Percentiles rank a stretch among this genome's conserved stretches.
These are phyloP conservation scores for Pimephales promelas DNA, from an alignment of 2,113 vertebrate genomes.

Conservation along the genomic window DNA sequence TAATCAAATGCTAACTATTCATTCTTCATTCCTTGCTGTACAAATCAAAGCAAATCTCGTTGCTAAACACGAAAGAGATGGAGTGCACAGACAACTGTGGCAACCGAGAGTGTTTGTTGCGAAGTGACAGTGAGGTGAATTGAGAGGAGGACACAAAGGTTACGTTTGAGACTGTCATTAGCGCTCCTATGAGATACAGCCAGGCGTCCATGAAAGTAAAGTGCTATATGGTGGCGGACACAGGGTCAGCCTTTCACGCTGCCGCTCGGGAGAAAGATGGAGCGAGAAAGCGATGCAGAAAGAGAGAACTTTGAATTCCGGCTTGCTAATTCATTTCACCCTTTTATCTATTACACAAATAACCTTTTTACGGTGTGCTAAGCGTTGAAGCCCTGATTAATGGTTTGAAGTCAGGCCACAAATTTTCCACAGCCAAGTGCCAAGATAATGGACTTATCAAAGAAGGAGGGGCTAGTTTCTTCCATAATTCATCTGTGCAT, in stretches of 20 bases:
- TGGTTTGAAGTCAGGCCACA: slow-evolving; percentile 36
- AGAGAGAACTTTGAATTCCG: slow-evolving; percentile 24
- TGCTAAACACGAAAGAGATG: neutral
- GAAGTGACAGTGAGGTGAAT: slow-evolving; percentile 3
- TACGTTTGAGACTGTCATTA: slow-evolving; percentile 9
- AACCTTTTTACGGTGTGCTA: slow-evolving; percentile 49
- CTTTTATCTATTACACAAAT: slow-evolving; percentile 56
- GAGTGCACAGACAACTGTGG: neutral
- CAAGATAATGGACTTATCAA: slow-evolving; percentile 45
- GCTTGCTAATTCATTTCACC: slow-evolving; percentile 52
- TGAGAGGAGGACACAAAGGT: neutral
- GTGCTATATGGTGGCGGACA: slow-evolving; percentile 27
- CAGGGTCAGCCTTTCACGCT: slow-evolving; percentile 33
- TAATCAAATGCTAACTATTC: slow-evolving; percentile 10
- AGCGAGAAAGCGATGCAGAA: neutral
- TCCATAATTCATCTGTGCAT: slow-evolving; percentile 34
- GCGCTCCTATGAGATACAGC: neutral
- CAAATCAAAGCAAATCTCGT: slow-evolving; percentile 17
- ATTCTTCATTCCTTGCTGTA: neutral
- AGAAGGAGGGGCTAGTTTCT: slow-evolving; percentile 25
- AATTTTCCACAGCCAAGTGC: slow-evolving; percentile 46
- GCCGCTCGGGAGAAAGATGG: neutral
- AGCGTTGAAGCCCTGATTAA: slow-evolving; percentile 52
- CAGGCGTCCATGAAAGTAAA: neutral
- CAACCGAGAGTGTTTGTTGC: neutral